Evolutionary conservation across 2,113 vertebrate genomes (phyloP).

Genomic region (Centropus unirufus): DNA sequence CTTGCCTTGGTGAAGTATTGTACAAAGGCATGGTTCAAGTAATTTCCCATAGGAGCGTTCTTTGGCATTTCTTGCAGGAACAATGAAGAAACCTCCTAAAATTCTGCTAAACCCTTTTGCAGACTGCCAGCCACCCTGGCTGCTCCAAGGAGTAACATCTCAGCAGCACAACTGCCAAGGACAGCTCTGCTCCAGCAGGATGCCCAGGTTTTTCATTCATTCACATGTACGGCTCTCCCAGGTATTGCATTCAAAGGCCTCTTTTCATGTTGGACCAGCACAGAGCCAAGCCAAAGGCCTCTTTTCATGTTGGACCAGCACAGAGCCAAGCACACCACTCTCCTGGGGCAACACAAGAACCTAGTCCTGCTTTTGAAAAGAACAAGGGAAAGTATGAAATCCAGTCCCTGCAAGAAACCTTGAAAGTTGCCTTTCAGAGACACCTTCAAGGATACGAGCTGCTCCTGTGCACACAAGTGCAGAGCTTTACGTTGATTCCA

Average conservation of each 20-base stretch:
- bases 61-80: not conserved
- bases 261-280: not conserved
- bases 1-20: not conserved
- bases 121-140: not conserved
- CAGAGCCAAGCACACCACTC: not conserved
- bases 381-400: not conserved
- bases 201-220: no score
- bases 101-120: not conserved
- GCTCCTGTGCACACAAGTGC: rapidly evolving
- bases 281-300: not conserved
- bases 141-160: not conserved
- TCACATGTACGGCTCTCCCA: not conserved
- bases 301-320: not conserved
- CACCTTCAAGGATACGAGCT: not conserved
- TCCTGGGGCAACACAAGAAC: not conserved
- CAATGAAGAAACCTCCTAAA: not conserved
- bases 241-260: not conserved
- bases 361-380: not conserved
- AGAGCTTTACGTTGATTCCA: not conserved
- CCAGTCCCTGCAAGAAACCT: not conserved
- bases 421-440: not conserved
- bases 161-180: not conserved
- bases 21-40: not conserved
- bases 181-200: not conserved
- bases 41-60: not conserved